phyloP scores from a whole-genome alignment of 2,888 invertebrate species.

The Drosophila neotestacea region DNA sequence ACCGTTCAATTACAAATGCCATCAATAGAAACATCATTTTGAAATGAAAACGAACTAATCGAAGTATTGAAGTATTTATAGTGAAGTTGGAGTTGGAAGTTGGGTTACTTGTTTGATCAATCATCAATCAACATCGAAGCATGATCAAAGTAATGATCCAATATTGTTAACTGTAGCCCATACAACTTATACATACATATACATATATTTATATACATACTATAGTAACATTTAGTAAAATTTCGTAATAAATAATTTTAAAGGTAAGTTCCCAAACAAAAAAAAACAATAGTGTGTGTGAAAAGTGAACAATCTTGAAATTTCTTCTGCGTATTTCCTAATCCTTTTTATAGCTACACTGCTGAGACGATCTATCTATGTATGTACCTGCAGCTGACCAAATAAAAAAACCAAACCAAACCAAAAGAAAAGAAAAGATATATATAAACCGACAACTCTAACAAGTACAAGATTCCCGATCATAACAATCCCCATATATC shows the following conservation, averaged over 20 bases:
- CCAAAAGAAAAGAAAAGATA: neutral
- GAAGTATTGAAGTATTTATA: constrained; percentile 16
- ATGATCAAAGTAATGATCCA: constrained; percentile 15
- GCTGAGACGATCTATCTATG: constrained; percentile 2
- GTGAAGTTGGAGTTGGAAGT: constrained; percentile 14
- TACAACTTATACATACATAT: constrained; percentile 4
- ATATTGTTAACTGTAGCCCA: constrained; percentile 13
- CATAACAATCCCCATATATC: neutral
- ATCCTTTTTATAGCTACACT: constrained; percentile 8
- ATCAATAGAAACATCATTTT: constrained; percentile 20
- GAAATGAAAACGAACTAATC: constrained; percentile 14
- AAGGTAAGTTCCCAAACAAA: constrained; percentile 9
- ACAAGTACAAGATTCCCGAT: constrained; percentile 12
- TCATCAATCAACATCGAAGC: constrained; percentile 16
- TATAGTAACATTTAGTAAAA: constrained; percentile 6
- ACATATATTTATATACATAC: neutral
- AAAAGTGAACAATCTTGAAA: constrained; percentile 1
- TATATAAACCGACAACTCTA: constrained; percentile 5
- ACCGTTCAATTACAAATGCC: constrained; percentile 14
- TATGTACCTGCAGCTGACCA: neutral
- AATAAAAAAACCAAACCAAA: neutral
- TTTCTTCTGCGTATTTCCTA: constrained; percentile 1
- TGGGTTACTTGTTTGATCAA: constrained; percentile 24
- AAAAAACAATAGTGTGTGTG: neutral
- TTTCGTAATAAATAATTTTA: constrained; percentile 2